These are phyloP conservation scores for Anas platyrhynchos DNA, from an alignment of 2,113 vertebrate genomes.

Conservation along the genomic window DNA sequence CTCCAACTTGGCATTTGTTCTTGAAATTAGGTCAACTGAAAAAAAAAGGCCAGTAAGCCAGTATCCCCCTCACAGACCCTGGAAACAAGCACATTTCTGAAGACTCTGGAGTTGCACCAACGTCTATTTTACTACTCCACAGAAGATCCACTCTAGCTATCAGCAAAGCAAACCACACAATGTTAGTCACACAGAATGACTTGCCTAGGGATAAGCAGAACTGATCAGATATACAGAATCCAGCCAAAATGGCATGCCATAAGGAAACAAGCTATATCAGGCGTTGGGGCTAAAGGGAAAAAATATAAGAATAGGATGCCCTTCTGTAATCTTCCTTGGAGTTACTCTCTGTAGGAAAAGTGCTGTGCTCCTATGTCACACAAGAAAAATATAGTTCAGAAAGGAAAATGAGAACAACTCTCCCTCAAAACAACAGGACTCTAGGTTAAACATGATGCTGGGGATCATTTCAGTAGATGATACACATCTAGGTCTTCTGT, in stretches of 20 bases:
- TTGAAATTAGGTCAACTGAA: background rate
- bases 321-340: background rate
- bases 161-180: background rate
- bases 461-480: background rate
- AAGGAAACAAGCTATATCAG: background rate
- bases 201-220: background rate
- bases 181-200: background rate
- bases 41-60: background rate
- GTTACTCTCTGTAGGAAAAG: background rate
- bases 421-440: background rate
- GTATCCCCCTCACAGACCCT: background rate
- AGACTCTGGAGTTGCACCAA: background rate
- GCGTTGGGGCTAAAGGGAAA: background rate
- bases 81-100: background rate
- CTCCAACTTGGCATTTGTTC: background rate
- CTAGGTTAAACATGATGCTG: background rate
- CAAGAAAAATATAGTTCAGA: background rate
- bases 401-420: background rate
- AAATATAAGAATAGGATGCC: background rate
- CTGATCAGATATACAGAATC: background rate
- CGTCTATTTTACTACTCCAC: accelerated
- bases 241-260: background rate
- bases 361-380: accelerated
- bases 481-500: background rate
- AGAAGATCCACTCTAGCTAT: background rate